These are phyloP conservation scores for Agonopterix alstromeriana DNA, from an alignment of 2,888 invertebrate species.

Conservation along the genomic window DNA sequence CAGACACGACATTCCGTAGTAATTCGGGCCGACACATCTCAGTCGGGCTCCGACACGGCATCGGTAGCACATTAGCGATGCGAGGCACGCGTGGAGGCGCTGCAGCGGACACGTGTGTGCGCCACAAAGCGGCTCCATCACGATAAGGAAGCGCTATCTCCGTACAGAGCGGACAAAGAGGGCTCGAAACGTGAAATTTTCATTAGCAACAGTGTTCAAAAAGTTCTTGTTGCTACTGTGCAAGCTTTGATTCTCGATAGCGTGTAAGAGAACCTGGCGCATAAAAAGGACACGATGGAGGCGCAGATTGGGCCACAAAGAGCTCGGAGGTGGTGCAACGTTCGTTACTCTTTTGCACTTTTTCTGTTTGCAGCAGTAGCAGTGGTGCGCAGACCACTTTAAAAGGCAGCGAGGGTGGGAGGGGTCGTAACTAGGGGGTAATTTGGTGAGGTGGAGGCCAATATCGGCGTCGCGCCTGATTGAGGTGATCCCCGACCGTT, in stretches of 20 bases:
- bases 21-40: slow-evolving; percentile 51
- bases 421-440: slow-evolving; percentile 73
- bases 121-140: slow-evolving; percentile 56
- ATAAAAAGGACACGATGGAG: slow-evolving; percentile 70
- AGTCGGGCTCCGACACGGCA: slow-evolving; percentile 23
- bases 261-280: slow-evolving; percentile 65
- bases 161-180: slow-evolving; percentile 53
- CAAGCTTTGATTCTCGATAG: slow-evolving; percentile 71
- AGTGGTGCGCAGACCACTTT: slow-evolving; percentile 73
- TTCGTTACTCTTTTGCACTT: slow-evolving; percentile 66
- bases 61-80: slow-evolving; percentile 51
- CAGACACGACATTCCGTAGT: slow-evolving; percentile 53
- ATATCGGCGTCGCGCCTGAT: slow-evolving; percentile 72
- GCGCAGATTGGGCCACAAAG: slow-evolving; percentile 76
- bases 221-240: slow-evolving; percentile 49
- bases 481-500: slow-evolving; percentile 68
- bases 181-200: slow-evolving; percentile 69
- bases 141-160: slow-evolving; percentile 65
- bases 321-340: slow-evolving; percentile 70
- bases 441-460: slow-evolving; percentile 72
- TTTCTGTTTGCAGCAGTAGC: slow-evolving; percentile 73
- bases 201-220: slow-evolving; percentile 66
- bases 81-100: slow-evolving; percentile 51
- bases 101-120: slow-evolving; percentile 44
- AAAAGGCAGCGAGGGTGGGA: slow-evolving; percentile 68